Percentiles rank a stretch among this genome's conserved stretches.
phyloP scores from a whole-genome alignment of 2,888 invertebrate species.

The Chaetoderma sp. region DNA sequence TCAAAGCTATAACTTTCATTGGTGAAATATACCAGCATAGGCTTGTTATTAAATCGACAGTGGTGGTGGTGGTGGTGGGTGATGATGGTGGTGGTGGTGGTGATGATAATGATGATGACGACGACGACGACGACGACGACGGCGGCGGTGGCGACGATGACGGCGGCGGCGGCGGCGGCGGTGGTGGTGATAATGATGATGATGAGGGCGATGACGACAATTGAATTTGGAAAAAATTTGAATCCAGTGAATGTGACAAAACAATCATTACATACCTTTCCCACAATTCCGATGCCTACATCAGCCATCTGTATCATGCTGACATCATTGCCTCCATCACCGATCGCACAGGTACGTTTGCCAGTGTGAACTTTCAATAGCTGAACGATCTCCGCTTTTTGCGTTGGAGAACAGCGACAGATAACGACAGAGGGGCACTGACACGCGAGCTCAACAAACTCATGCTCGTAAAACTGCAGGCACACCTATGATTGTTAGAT shows the following conservation, averaged over 20 bases:
- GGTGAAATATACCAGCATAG: background rate
- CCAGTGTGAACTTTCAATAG: slow-evolving; percentile 77
- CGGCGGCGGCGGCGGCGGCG: too few species aligned
- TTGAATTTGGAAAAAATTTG: too few species aligned
- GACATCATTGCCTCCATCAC: slow-evolving; percentile 80
- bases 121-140: too few species aligned
- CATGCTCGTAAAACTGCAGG: slow-evolving; percentile 79
- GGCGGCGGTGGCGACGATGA: too few species aligned
- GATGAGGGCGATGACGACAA: too few species aligned
- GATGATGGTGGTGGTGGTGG: too few species aligned
- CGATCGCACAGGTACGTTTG: slow-evolving; percentile 70
- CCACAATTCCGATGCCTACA: slow-evolving; percentile 69
- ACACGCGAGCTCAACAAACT: slow-evolving; percentile 81
- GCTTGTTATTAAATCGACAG: too few species aligned
- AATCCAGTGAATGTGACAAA: too few species aligned
- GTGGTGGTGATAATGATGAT: too few species aligned
- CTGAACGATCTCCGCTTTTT: slow-evolving; percentile 79
- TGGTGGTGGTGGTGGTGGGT: too few species aligned
- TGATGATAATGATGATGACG: too few species aligned
- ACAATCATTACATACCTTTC: slow-evolving; percentile 60
- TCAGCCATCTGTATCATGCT: slow-evolving; percentile 80
- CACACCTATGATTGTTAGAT: slow-evolving; percentile 71
- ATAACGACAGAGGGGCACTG: slow-evolving; percentile 81
- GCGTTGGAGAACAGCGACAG: slow-evolving; percentile 81
- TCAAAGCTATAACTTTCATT: background rate